These are phyloP conservation scores for Conomelus anceps DNA, from an alignment of 2,888 invertebrate species.

Conservation along the genomic window DNA sequence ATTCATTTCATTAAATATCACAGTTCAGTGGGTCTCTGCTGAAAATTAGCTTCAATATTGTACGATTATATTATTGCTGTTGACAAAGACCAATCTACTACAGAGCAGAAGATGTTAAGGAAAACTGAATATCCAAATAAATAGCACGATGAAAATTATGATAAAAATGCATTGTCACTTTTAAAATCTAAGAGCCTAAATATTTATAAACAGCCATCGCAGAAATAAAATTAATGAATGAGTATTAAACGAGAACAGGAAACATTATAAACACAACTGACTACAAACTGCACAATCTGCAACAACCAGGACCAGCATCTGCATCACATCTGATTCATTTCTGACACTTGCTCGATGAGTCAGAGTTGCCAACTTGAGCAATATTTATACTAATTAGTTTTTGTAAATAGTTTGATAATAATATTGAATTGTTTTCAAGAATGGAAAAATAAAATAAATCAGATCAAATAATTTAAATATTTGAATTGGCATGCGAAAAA, in stretches of 20 bases:
- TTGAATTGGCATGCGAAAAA: too few species aligned
- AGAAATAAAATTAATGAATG: background rate
- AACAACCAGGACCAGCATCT: background rate
- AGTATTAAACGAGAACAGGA: background rate
- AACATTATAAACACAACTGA: background rate
- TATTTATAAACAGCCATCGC: background rate
- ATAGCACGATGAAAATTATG: background rate
- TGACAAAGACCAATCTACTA: background rate
- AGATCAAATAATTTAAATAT: too few species aligned
- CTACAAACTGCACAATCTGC: background rate
- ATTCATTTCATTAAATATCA: conserved; percentile 29
- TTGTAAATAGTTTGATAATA: too few species aligned
- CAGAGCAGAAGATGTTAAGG: background rate
- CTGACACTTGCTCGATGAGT: too few species aligned
- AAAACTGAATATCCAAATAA: background rate
- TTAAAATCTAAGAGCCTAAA: background rate
- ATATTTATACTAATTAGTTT: too few species aligned
- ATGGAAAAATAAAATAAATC: too few species aligned
- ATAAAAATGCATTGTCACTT: background rate
- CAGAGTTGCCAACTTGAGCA: too few species aligned
- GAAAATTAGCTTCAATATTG: background rate
- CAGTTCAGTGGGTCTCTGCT: background rate
- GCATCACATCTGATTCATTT: background rate
- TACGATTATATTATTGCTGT: background rate
- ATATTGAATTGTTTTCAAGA: too few species aligned